These are phyloP conservation scores for Athrips mouffetella DNA, from an alignment of 2,888 invertebrate genomes.

Conservation along the genomic window DNA sequence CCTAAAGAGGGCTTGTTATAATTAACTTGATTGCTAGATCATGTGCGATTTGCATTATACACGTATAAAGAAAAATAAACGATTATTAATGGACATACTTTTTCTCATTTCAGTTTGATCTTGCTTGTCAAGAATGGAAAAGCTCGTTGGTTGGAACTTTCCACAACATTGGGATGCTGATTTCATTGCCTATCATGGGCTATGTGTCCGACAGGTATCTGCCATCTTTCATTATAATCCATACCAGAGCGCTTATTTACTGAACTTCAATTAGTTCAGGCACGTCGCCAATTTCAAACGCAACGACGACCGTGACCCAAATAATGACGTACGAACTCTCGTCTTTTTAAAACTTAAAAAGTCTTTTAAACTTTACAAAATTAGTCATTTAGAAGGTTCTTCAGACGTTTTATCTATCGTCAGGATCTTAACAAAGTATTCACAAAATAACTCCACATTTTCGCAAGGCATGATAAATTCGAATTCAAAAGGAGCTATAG, in stretches of 20 bases:
- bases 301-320: conserved; percentile 3
- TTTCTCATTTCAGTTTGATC: conserved; percentile 71
- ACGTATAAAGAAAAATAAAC: neutral
- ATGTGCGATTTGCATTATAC: neutral
- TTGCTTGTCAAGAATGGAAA: conserved; percentile 82
- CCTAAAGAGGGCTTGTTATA: too few relatives aligned
- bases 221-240: neutral
- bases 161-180: conserved; percentile 81
- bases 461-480: too few relatives aligned
- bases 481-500: too few relatives aligned
- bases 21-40: too few relatives aligned
- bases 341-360: neutral
- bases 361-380: too few relatives aligned
- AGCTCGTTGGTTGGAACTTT: conserved; percentile 82
- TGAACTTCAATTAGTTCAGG: conserved; percentile 1
- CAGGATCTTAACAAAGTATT: too few relatives aligned
- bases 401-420: too few relatives aligned
- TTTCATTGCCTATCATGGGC: conserved; percentile 81
- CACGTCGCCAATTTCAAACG: conserved; percentile 3
- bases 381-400: too few relatives aligned
- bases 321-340: neutral
- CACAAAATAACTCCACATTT: too few relatives aligned
- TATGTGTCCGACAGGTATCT: conserved; percentile 82
- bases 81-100: neutral
- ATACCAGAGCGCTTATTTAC: neutral